Conservation (phyloP, 2,888 invertebrate species). For the Mythimna ferrago region DNA sequence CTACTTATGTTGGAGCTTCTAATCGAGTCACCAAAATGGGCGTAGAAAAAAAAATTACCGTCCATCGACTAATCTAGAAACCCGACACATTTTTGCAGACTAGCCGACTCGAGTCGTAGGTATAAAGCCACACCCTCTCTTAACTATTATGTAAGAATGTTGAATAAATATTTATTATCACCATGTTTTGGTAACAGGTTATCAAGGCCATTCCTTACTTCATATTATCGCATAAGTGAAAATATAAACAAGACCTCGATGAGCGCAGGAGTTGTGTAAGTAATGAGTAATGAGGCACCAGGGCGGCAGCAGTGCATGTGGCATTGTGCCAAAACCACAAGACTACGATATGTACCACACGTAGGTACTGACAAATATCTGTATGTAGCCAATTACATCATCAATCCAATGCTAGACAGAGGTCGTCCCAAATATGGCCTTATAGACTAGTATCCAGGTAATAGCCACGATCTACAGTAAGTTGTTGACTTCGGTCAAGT, state of each 20-base stretch:
- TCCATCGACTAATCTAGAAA: not conserved
- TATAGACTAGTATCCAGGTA: not conserved
- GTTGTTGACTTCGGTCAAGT: not conserved
- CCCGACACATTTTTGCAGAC: not conserved
- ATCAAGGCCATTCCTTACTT: constrained; percentile 36
- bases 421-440: not conserved
- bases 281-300: constrained; percentile 38
- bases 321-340: constrained; percentile 43
- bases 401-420: not conserved
- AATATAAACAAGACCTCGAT: constrained; percentile 50
- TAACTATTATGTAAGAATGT: constrained; percentile 26
- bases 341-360: constrained; percentile 14
- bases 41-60: no score
- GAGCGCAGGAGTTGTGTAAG: constrained; percentile 37
- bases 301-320: constrained; percentile 27
- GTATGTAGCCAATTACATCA: constrained; percentile 21
- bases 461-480: not conserved
- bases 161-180: constrained; percentile 18
- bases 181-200: constrained; percentile 26
- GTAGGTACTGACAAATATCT: constrained; percentile 10
- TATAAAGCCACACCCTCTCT: constrained; percentile 15
- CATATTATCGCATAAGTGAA: constrained; percentile 43
- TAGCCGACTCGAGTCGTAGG: not conserved
- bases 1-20: no score
- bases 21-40: no score